Conservation (phyloP, 2,888 invertebrate genomes). For the Azorinus chamasolen region DNA sequence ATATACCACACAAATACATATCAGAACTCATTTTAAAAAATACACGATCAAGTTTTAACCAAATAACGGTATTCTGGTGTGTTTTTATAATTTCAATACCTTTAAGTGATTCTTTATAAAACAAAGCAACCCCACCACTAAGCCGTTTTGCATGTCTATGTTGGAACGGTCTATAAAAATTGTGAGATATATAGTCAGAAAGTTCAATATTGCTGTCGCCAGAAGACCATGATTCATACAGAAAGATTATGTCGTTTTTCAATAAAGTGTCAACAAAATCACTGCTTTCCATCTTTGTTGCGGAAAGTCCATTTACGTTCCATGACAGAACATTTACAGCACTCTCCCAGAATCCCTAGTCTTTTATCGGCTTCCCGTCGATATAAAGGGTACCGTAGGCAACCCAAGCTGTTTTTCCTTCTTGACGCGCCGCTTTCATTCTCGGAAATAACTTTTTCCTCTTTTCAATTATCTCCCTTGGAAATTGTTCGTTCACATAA, state of each 20-base stretch:
- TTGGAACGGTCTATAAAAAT: constrained; percentile 34
- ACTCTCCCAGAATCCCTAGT: constrained; percentile 3
- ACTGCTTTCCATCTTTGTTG: background rate
- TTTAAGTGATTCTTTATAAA: constrained; percentile 20
- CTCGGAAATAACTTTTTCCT: background rate
- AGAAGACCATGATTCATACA: constrained; percentile 1
- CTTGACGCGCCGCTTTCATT: background rate
- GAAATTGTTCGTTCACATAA: constrained; percentile 19
- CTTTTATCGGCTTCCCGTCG: background rate
- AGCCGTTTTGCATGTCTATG: constrained; percentile 26
- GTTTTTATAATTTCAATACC: constrained; percentile 38
- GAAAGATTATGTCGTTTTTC: background rate
- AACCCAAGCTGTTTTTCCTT: constrained; percentile 3
- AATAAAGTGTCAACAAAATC: background rate
- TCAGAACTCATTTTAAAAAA: constrained; percentile 39
- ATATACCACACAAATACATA: constrained; percentile 37
- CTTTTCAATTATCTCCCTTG: background rate
- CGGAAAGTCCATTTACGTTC: constrained; percentile 5
- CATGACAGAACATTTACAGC: background rate
- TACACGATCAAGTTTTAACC: constrained; percentile 29
- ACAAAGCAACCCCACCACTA: constrained; percentile 38
- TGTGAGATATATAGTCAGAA: background rate
- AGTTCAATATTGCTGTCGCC: constrained; percentile 3
- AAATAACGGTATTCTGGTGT: constrained; percentile 35
- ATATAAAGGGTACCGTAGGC: background rate